Percentiles rank a stretch among this genome's conserved stretches.
These are phyloP conservation scores for Apocheima hispidaria DNA, from an alignment of 2,888 invertebrate species.

Conservation along the genomic window DNA sequence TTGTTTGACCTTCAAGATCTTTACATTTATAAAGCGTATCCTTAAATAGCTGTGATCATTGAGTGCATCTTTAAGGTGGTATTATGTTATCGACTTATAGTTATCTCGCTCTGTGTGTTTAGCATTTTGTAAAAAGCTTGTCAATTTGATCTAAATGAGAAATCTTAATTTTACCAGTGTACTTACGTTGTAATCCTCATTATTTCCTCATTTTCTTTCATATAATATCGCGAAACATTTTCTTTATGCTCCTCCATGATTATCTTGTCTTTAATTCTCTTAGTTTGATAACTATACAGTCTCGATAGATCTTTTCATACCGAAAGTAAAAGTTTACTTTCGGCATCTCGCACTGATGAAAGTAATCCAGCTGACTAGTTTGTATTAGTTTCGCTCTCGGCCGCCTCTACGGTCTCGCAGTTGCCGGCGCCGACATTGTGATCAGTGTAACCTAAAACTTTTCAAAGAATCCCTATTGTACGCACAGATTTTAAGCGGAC, in stretches of 20 bases:
- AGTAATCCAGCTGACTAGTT: slow-evolving; percentile 74
- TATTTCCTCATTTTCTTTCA: not conserved
- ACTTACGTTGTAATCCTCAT: not conserved
- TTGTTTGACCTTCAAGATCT: not conserved
- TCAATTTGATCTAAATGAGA: too few relatives aligned
- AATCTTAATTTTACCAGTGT: not conserved
- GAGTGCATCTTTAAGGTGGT: too few relatives aligned
- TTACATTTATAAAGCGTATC: too few relatives aligned
- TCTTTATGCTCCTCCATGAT: slow-evolving; percentile 35
- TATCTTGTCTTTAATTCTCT: slow-evolving; percentile 15
- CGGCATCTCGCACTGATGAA: slow-evolving; percentile 78
- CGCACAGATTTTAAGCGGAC: slow-evolving; percentile 7
- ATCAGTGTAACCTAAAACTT: slow-evolving; percentile 43
- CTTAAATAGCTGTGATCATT: too few relatives aligned
- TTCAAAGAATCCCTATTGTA: slow-evolving; percentile 25
- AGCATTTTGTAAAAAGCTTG: too few relatives aligned
- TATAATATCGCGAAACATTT: slow-evolving; percentile 12
- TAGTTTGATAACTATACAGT: slow-evolving; percentile 32
- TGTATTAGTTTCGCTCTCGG: slow-evolving; percentile 80
- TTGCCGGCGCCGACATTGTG: slow-evolving; percentile 39
- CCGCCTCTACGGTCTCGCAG: slow-evolving; percentile 53
- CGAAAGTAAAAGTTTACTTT: slow-evolving; percentile 83
- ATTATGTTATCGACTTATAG: too few relatives aligned
- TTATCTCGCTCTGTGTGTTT: too few relatives aligned
- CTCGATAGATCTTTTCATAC: slow-evolving; percentile 57